Evolutionary conservation across 2,888 invertebrate species (phyloP), one percentile per base, ranked within the genome.

Genomic region (Amphipyra tragopoginis): DNA sequence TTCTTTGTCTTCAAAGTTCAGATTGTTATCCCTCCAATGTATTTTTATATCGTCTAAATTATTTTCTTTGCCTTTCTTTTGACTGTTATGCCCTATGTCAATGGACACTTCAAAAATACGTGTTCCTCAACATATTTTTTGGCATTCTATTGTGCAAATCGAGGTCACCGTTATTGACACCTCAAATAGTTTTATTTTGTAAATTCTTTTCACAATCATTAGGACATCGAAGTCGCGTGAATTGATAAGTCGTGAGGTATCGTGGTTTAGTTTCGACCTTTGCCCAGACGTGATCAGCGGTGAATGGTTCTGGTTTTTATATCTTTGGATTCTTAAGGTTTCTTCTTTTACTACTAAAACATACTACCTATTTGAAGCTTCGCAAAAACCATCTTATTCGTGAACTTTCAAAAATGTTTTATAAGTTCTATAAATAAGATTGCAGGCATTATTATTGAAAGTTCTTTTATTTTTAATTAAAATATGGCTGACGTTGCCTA

Each of bases 241-340:
- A 79, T 69, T 79, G 53, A 42, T 26, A 53, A 56, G 38, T 79
- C 77, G 73, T 79, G 69, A 76, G 42, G 5, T 15, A 39, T 47
- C 10, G 29, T 47, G 26, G 21, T 60, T 51, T 49, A 48, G 50
- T 50, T 36, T 26, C 2, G 39, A 57, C 59, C 76, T 67, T 71
- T 65, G 55, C 2, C 3, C 52, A 56, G 38, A 53, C 40, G 39
- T 38, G 39, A 48, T 33, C 2, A 9, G 36, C n/a, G 15, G 34
- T 36, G 21, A 51, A 59, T 53, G 50, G n/a, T n/a, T n/a, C n/a
- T 34, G 67, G 7, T 5, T 47, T 47, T 29, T 29, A 29, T 7
- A 5, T 29, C 29, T 4, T 29, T 5, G 29, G 7, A 39, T 13
- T 13, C n/a, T 13, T 36, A 10, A 36, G n/a, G 39, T 13, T 1